Evolutionary conservation across 1,140 invertebrate genomes (phyloP).

Genomic region (Drosophila chauvacae): DNA sequence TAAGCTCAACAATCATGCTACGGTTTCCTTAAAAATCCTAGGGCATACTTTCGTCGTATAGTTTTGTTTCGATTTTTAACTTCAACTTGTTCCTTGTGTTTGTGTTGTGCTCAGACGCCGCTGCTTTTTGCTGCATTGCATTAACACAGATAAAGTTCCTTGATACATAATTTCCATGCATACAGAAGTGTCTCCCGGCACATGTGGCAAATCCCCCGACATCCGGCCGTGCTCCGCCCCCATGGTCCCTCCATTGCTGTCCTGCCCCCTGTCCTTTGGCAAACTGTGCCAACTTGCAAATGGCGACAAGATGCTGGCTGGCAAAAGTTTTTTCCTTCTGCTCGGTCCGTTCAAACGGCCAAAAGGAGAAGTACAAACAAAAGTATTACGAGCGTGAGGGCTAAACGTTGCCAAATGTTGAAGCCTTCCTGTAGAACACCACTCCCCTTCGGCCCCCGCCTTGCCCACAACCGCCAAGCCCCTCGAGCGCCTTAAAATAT

Average conservation of each 20-base stretch:
- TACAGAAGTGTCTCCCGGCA: slow-evolving; percentile 67
- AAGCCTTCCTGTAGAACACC: slow-evolving; percentile 8
- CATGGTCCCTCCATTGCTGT: neutral
- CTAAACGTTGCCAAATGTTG: slow-evolving; percentile 77
- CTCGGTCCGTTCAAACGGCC: slow-evolving; percentile 49
- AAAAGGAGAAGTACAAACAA: slow-evolving; percentile 59
- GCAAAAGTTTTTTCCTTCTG: slow-evolving; percentile 67
- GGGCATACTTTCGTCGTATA: slow-evolving; percentile 1
- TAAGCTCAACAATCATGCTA: neutral
- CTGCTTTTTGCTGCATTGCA: slow-evolving; percentile 78
- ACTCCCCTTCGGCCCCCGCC: too few relatives aligned
- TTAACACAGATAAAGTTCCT: slow-evolving; percentile 83
- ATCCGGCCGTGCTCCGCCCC: slow-evolving; percentile 2
- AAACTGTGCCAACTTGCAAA: slow-evolving; percentile 76
- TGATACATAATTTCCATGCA: slow-evolving; percentile 82
- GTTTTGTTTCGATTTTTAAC: neutral
- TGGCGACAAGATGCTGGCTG: slow-evolving; percentile 80
- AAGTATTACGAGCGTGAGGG: slow-evolving; percentile 66
- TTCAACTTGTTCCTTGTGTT: slow-evolving; percentile 25
- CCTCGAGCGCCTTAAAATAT: slow-evolving; percentile 65
- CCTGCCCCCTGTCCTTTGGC: slow-evolving; percentile 15
- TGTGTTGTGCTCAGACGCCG: slow-evolving; percentile 48
- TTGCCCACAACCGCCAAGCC: slow-evolving; percentile 4
- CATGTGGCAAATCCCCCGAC: slow-evolving; percentile 53
- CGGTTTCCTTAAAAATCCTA: neutral